Conservation (phyloP, 2,113 vertebrate genomes). For the Chaetops frenatus region DNA sequence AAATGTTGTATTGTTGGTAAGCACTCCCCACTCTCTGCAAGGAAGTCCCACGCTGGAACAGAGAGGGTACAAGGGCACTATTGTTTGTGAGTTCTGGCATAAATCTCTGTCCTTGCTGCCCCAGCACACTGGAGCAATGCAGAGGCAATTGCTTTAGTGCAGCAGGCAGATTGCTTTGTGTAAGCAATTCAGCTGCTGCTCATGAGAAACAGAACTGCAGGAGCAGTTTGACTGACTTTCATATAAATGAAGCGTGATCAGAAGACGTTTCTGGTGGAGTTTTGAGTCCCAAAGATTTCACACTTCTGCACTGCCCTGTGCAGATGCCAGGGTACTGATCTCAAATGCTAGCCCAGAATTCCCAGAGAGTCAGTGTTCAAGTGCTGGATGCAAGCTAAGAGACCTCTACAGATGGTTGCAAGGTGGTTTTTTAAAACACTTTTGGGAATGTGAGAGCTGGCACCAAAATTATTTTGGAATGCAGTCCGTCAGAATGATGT, state of each 20-base stretch:
- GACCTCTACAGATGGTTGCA: constrained; percentile 26
- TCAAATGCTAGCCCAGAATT: neutral
- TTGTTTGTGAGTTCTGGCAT: neutral
- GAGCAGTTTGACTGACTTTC: neutral
- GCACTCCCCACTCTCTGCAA: neutral
- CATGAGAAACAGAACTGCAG: neutral
- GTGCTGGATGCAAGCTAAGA: neutral
- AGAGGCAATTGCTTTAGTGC: neutral
- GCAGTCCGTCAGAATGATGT: neutral
- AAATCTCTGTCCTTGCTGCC: neutral
- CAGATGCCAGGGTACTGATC: neutral
- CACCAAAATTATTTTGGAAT: constrained; percentile 34
- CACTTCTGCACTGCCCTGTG: neutral
- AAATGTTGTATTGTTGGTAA: neutral
- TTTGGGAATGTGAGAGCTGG: constrained; percentile 23
- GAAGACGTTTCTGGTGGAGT: neutral
- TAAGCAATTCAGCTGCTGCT: neutral
- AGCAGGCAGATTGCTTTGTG: neutral
- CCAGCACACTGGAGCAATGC: neutral
- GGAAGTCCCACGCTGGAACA: neutral
- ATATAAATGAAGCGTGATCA: neutral
- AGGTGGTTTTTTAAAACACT: constrained; percentile 35
- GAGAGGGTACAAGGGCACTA: neutral
- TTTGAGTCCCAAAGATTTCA: neutral
- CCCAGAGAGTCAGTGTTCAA: neutral